These are phyloP conservation scores for Drosophila conformis DNA, from an alignment of 2,888 invertebrate genomes.

Conservation along the genomic window DNA sequence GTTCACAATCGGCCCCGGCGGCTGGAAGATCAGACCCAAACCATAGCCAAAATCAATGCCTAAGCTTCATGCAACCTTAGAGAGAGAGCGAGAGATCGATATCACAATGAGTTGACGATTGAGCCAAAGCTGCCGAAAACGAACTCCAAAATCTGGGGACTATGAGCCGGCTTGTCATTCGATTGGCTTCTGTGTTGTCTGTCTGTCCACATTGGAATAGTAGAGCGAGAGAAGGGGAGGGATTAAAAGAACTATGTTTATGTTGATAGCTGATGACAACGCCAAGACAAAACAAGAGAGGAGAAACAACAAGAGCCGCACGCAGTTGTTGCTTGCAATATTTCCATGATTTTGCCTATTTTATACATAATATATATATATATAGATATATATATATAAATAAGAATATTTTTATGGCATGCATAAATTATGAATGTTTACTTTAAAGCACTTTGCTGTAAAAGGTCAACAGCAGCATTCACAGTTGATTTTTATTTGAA, in stretches of 20 bases:
- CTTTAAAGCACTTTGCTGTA: conserved; percentile 63
- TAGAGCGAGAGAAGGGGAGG: neutral
- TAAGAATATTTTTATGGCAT: conserved; percentile 42
- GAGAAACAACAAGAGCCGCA: conserved; percentile 23
- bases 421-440: conserved; percentile 78
- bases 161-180: conserved; percentile 68
- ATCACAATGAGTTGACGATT: conserved; percentile 80
- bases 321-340: conserved; percentile 38
- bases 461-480: conserved; percentile 73
- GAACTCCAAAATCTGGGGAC: conserved; percentile 40
- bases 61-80: conserved; percentile 3
- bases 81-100: conserved; percentile 58
- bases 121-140: conserved; percentile 71
- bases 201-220: neutral
- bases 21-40: conserved; percentile 68
- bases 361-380: conserved; percentile 34
- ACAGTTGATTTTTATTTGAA: conserved; percentile 56
- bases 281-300: conserved; percentile 20
- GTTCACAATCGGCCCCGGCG: conserved; percentile 75
- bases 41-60: conserved; percentile 11
- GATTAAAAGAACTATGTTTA: conserved; percentile 49
- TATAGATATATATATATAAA: conserved; percentile 15
- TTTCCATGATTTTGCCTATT: conserved; percentile 37
- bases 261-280: conserved; percentile 71
- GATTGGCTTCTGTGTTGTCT: conserved; percentile 68